Percentiles rank a stretch among this genome's conserved stretches.
These are phyloP conservation scores for Porites australiensis DNA, from an alignment of 64 coral and sea anemone species.

Conservation along the genomic window DNA sequence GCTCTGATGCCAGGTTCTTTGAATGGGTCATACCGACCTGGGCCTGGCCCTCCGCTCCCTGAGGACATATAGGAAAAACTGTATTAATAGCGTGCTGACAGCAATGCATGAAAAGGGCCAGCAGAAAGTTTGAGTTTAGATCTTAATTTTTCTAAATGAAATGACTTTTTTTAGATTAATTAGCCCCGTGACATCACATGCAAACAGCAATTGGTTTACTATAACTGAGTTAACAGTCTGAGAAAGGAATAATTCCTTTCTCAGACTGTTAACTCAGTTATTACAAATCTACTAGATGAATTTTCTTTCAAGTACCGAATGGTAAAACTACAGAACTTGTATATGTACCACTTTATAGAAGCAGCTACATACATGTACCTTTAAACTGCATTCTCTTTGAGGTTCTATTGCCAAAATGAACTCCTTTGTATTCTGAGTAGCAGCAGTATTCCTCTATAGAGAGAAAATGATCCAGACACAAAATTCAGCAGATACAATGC, in stretches of 20 bases:
- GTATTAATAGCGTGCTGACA: not conserved
- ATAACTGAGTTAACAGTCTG: too few species aligned
- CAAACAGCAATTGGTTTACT: too few species aligned
- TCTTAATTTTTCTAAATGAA: too few species aligned
- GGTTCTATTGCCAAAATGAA: slow-evolving; percentile 90
- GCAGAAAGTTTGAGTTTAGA: not conserved
- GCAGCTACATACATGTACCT: slow-evolving; percentile 40
- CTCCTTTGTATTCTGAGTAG: slow-evolving; percentile 85
- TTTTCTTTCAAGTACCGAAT: too few species aligned
- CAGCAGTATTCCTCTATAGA: slow-evolving; percentile 65
- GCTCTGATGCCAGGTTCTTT: slow-evolving; percentile 53
- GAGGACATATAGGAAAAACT: not conserved
- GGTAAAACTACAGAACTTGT: too few species aligned
- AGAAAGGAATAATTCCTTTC: too few species aligned
- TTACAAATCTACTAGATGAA: too few species aligned
- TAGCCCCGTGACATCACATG: too few species aligned
- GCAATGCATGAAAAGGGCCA: not conserved
- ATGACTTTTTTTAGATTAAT: too few species aligned
- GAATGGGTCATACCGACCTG: slow-evolving; percentile 91
- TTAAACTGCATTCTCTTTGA: slow-evolving; percentile 93
- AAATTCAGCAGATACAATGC: not conserved
- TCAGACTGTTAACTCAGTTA: too few species aligned
- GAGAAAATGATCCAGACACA: not conserved
- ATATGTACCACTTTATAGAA: too few species aligned
- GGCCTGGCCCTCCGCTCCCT: slow-evolving; percentile 74